A percentile compares a stretch with the other conserved stretches of the same genome.
Conservation (phyloP, 2,888 invertebrate genomes). For the Heliconius cydno region DNA sequence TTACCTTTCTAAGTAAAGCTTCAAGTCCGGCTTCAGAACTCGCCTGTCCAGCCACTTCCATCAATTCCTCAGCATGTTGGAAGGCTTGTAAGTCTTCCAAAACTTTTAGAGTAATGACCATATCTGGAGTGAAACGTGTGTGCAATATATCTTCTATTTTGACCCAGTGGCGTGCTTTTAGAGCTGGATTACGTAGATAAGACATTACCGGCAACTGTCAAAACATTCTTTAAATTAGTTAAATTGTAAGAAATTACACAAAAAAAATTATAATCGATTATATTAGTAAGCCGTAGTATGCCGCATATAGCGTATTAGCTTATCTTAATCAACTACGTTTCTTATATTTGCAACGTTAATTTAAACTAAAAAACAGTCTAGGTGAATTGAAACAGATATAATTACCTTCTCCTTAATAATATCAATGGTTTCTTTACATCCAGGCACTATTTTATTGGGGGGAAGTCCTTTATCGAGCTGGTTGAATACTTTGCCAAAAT, state of each 20-base stretch:
- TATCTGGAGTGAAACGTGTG: constrained; percentile 89
- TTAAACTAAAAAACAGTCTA: neutral
- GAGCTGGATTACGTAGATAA: constrained; percentile 90
- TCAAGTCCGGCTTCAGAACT: constrained; percentile 94
- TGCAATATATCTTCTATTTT: constrained; percentile 88
- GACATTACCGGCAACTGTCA: constrained; percentile 88
- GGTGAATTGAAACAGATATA: too few species aligned
- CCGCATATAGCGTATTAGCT: too few species aligned
- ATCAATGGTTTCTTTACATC: constrained; percentile 90
- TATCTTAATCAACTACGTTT: neutral
- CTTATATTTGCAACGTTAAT: neutral
- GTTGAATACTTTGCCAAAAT: constrained; percentile 89
- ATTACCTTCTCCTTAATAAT: constrained; percentile 89
- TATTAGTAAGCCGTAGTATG: too few species aligned
- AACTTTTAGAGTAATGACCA: constrained; percentile 85
- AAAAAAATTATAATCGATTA: too few species aligned
- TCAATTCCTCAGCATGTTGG: constrained; percentile 87
- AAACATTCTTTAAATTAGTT: neutral
- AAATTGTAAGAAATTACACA: neutral
- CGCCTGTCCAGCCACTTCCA: constrained; percentile 94
- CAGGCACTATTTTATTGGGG: constrained; percentile 89
- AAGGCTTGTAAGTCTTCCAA: constrained; percentile 90
- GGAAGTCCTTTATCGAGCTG: constrained; percentile 92
- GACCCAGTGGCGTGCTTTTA: constrained; percentile 93
- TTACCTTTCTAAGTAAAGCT: constrained; percentile 88